Base-by-base conservation (phyloP, 2,888 invertebrate genomes). In the Drosophila phalerata region DNA sequence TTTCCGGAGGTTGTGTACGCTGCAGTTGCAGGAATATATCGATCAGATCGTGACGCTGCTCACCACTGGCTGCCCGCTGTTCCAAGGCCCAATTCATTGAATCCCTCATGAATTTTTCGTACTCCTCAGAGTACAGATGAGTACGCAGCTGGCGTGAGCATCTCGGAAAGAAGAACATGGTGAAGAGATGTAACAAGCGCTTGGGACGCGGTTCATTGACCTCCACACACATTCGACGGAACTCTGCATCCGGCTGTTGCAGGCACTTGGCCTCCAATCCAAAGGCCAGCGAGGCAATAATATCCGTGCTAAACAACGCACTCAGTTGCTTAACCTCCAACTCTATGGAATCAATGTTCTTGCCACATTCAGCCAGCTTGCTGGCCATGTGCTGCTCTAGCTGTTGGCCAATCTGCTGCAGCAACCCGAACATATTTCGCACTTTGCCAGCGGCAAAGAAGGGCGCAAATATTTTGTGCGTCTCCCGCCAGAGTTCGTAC, bases 21-120 rank as follows among this genome's bases (percentile, higher is more conserved):
- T 90, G 92, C 30, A 94, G 64, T 30, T 92, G 91, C 49, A 94
- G 78, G n/a, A 94, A 87, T 15, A 93, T 86, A 48, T 94, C 93
- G 15, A 94, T 92, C 4, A 94, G 90, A 79, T 94, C 94, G 48
- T 93, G 90, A 5, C 93, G 88, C 30, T 90, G 91, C 1, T 76
- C 64, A 0, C 92, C 93, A 10, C 90, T 90, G 3, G 86, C 75
- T 38, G 91, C 89, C 1, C 94, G 90, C 5, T 92, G 85, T 0
- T 85, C 73, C 25, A 94, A 90, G 0, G 92, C 91, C n/a, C 91
- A 89, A 77, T 91, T 91, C 40, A 94, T 92, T 1, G 91, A 85
- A 0, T 81, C 53, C 1, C 92, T 85, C 45, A 94, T 79, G 62
- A 93, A 94, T 1, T 77, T 76, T 8, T 86, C 83, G 10, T 85